phyloP scores from a whole-genome alignment of 2,888 invertebrate genomes.

The Latrodectus hesperus region DNA sequence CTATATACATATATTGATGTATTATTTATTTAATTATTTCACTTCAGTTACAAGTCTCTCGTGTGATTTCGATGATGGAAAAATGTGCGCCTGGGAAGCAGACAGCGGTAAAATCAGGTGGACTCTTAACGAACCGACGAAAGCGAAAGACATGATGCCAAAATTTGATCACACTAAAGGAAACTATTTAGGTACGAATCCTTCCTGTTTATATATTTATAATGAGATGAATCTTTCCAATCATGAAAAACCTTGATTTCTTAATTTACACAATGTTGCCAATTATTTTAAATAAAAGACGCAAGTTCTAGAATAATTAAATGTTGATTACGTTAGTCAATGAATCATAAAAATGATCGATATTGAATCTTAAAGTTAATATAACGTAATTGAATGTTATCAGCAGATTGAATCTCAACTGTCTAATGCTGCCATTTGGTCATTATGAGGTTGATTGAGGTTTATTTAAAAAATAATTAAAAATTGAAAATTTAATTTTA shows the following conservation, averaged over 20 bases:
- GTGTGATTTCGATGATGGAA: slow-evolving; percentile 48
- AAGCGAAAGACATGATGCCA: slow-evolving; percentile 40
- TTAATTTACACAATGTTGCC: neutral
- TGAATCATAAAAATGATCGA: too few species aligned
- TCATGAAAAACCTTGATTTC: neutral
- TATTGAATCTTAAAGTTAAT: too few species aligned
- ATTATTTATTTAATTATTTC: neutral
- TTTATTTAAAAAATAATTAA: too few species aligned
- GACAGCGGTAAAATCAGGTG: slow-evolving; percentile 21
- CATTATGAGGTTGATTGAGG: too few species aligned
- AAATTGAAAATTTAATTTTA: too few species aligned
- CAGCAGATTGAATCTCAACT: too few species aligned
- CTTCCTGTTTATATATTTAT: neutral
- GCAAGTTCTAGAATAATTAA: too few species aligned
- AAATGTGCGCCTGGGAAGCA: slow-evolving; percentile 21
- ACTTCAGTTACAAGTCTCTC: slow-evolving; percentile 38
- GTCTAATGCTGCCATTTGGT: too few species aligned
- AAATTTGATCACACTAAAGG: slow-evolving; percentile 62
- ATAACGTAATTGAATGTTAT: too few species aligned
- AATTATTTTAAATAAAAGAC: too few species aligned
- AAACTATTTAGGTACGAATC: slow-evolving; percentile 51
- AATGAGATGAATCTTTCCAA: neutral
- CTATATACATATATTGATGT: neutral
- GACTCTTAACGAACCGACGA: slow-evolving; percentile 13
- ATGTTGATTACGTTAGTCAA: too few species aligned